Base-by-base conservation (phyloP, 2,113 vertebrate species). In the Lagopus muta region DNA sequence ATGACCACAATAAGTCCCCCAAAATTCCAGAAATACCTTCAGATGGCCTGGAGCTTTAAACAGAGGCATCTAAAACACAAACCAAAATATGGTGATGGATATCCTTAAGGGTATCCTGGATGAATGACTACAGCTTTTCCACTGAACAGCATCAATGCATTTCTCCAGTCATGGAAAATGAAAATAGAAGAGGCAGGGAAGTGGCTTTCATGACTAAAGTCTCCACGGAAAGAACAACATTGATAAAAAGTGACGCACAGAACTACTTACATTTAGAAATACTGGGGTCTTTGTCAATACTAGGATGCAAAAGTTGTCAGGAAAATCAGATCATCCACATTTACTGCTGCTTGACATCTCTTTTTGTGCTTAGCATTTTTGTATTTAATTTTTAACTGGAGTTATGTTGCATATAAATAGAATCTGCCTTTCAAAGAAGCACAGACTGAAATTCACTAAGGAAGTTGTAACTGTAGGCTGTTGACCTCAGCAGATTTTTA, bases 401-500 rank as follows among this genome's bases (percentile, higher is more conserved):
- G n/a, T 87, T 88, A 55, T 15, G 34, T 75, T 21, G 64, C 17
- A 32, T 50, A 84, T 6, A 79, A 85, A 72, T 73, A 93, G 76
- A 88, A 64, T 36, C 21, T 83, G 82, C 75, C 50, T 73, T 86
- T 77, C 72, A 74, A 84, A 92, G 66, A 52, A 83, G 52, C 34
- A 47, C 50, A 86, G 45, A 80, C 76, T 90, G 55, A 82, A 91
- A 93, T 74, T 74, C 64, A 67, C 50, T 69, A 60, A 74, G 60
- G 34, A 93, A 91, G 54, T 43, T 40, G n/a, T 73, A 91, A 79
- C 38, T 2, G 1, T 13, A 88, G 76, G 73, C 86, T 93, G 57
- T 60, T 88, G 69, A 91, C 61, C 73, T 92, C 82, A 84, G 80
- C 77, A 92, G 38, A 90, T 93, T 90, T 93, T 77, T 85, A 7